Evolutionary conservation across 2,888 invertebrate genomes (phyloP), one percentile per base, ranked within the genome.

Genomic region (Apomyelois bistriatella): DNA sequence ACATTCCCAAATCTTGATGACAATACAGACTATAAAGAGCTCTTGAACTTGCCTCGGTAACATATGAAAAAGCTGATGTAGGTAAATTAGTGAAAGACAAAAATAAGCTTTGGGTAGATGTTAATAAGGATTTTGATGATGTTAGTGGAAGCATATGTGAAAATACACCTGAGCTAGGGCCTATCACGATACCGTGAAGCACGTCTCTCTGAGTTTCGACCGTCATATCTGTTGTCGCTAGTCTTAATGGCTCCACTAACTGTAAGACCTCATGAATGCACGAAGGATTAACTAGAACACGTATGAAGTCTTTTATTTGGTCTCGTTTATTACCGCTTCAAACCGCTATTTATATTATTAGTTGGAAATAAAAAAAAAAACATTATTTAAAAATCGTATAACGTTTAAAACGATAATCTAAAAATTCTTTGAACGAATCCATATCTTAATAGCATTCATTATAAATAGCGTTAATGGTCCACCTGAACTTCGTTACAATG

Each of bases 101-200:
- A 64, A 65, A 54, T 63, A 49, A 56, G 62, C 66, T 60, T 67
- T 43, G 1, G 46, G 37, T 10, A 46, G 28, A 7, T 1, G 4
- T 58, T 68, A 73, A 57, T 62, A 56, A 51, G 55, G 49, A 49
- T 53, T 54, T 54, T 50, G 52, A 43, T 16, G 43, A 46, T 42
- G 60, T 53, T 53, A 56, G 54, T 52, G 60, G 61, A 62, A 68
- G 66, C 62, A 76, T 75, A 78, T 71, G 76, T 83, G 82, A 76
- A 79, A 76, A 72, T 74, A 77, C 82, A 84, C 81, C 81, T 79
- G 79, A 68, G 72, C 71, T 68, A 61, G 69, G 64, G 66, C 68
- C 69, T 82, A 84, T 86, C 86, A 72, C 78, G 86, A 86, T 85
- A 76, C 74, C 68, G 81, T 79, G 79, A 73, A 84, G 83, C 86